Base-by-base conservation (phyloP, 2,797 vertebrate genomes). In the Lepidocolaptes lacrymiger region DNA sequence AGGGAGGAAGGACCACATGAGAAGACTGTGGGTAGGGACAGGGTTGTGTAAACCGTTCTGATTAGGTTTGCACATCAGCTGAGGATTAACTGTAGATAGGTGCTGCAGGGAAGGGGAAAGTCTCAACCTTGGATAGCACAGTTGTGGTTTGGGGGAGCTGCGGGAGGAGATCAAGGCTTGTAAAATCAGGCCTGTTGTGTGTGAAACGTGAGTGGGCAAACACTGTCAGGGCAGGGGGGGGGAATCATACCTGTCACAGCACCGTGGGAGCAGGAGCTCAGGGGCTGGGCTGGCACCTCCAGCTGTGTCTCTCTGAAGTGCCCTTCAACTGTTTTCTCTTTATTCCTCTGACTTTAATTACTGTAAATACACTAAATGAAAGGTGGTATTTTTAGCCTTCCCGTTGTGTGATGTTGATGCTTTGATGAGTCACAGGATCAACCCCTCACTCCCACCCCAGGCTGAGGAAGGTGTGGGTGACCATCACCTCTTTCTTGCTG, bases 251-350 rank as follows among this genome's bases (percentile, higher is more conserved):
- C 43, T 39, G n/a, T 27, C 39, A 56, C 18, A 24, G 81, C 5
- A 24, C 79, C 0, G 0, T 51, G 15, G 0, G 0, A 37, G 41
- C 1, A 0, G 46, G 24, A 52, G 54, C 55, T 28, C 2, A 1
- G 15, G 21, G 39, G 44, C 80, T 34, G 14, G 68, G 34, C 37
- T 82, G 61, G n/a, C 20, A 21, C n/a, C 51, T 62, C 41, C 55
- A 19, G 8, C 2, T 1, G 13, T 8, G 36, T 41, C 64, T 59
- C 71, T 64, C 79, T 83, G 44, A 54, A 72, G 46, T 37, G 59
- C 26, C 46, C 44, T 82, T 68, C 49, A 44, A n/a, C 2, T 3
- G 6, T 67, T 74, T 74, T 55, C 49, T 72, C 61, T 75, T 51
- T 44, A 19, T 67, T 72, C 48, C 44, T 61, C 12, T 85, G 48